Conservation (phyloP, 2,113 vertebrate species). For the Cathartes aura region DNA sequence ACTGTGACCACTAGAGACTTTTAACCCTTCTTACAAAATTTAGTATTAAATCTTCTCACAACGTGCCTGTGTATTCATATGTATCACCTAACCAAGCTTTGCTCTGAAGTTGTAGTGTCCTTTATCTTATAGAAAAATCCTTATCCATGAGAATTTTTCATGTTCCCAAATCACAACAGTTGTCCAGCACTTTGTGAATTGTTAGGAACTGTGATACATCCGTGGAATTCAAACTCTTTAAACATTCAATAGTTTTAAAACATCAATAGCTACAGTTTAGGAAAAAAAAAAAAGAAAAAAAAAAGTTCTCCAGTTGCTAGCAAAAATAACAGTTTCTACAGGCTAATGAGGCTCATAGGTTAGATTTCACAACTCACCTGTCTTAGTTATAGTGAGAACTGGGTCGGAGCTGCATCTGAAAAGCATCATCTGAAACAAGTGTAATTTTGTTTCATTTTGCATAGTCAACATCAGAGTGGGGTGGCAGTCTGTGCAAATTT, state of each 20-base stretch:
- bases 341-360: not conserved
- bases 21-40: not conserved
- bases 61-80: rapidly evolving
- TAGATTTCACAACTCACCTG: not conserved
- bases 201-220: not conserved
- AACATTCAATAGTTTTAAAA: not conserved
- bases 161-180: not conserved
- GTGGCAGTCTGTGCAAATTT: not conserved
- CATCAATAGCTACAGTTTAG: not conserved
- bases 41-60: not conserved
- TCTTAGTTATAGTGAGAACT: not conserved
- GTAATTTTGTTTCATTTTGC: not conserved
- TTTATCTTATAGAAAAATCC: not conserved
- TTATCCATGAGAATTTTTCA: not conserved
- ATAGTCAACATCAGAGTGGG: not conserved
- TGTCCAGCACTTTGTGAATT: not conserved
- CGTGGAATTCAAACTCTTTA: rapidly evolving
- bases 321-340: not conserved
- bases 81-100: not conserved
- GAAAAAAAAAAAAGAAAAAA: rapidly evolving
- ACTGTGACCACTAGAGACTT: not conserved
- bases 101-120: rapidly evolving
- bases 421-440: not conserved
- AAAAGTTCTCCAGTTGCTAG: not conserved
- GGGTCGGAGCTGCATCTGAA: not conserved